These are phyloP conservation scores for Heliconius nattereri DNA, from an alignment of 1,140 invertebrate genomes.

Conservation along the genomic window DNA sequence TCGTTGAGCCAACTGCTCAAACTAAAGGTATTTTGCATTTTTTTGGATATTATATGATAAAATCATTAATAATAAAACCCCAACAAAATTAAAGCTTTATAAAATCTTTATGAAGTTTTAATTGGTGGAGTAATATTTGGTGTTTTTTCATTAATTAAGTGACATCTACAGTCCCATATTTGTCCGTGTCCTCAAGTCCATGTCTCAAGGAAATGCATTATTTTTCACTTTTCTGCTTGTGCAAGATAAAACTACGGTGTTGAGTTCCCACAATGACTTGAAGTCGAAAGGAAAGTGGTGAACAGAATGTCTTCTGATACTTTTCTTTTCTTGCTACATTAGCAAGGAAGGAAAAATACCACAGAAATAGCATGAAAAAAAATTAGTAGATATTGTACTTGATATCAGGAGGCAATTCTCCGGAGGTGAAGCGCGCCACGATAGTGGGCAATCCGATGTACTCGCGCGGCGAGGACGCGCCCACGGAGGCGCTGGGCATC, in stretches of 20 bases:
- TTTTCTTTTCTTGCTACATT: too few species aligned
- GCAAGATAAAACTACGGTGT: too few species aligned
- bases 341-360: too few species aligned
- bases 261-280: too few species aligned
- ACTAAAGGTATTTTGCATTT: slow-evolving; percentile 58
- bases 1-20: slow-evolving; percentile 65
- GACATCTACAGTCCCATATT: too few species aligned
- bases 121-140: background rate
- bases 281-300: too few species aligned
- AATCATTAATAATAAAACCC: too few species aligned
- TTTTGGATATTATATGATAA: background rate
- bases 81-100: background rate
- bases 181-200: too few species aligned
- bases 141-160: background rate
- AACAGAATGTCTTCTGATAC: too few species aligned
- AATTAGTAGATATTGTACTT: background rate
- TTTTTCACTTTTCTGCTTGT: too few species aligned
- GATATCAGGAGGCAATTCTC: slow-evolving; percentile 72
- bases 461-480: slow-evolving; percentile 77
- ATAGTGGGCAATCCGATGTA: slow-evolving; percentile 95
- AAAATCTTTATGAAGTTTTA: background rate
- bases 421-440: slow-evolving; percentile 89
- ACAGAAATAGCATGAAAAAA: background rate
- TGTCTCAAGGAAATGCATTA: too few species aligned
- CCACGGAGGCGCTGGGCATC: slow-evolving; percentile 83